These are phyloP conservation scores for Oscheius myriophilus DNA, from an alignment of 2,888 invertebrate genomes.

Conservation along the genomic window DNA sequence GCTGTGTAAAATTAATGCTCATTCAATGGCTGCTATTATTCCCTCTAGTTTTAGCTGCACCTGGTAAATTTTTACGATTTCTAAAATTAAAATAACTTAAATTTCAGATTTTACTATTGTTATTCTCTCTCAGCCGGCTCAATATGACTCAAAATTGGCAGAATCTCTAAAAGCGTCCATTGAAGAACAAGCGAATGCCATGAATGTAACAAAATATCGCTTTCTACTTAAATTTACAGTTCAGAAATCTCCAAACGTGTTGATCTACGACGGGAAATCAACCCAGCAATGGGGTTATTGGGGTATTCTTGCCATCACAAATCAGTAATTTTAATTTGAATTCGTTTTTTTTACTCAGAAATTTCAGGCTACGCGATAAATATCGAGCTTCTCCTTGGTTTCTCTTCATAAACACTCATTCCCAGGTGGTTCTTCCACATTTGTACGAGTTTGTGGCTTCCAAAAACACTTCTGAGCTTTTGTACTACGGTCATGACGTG, in stretches of 20 bases:
- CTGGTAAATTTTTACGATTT: not conserved
- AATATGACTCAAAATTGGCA: constrained; percentile 10
- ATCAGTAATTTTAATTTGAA: no score
- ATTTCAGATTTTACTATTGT: constrained; percentile 10
- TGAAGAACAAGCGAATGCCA: not conserved
- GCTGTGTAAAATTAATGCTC: no score
- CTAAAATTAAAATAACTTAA: not conserved
- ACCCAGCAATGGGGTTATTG: no score
- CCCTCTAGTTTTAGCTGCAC: not conserved
- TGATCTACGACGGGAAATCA: no score
- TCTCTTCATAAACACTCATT: constrained; percentile 30
- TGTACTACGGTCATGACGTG: constrained; percentile 48
- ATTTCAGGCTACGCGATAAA: no score
- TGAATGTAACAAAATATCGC: no score
- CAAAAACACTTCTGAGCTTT: not conserved
- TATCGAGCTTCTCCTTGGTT: constrained; percentile 22
- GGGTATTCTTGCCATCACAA: no score
- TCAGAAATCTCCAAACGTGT: no score
- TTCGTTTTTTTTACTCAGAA: no score
- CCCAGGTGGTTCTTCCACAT: constrained; percentile 20
- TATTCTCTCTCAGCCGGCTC: constrained; percentile 13
- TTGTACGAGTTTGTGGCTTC: constrained; percentile 5
- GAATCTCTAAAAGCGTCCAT: constrained; percentile 3
- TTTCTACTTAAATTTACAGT: no score
- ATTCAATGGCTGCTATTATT: not conserved